Percentiles rank a stretch among this genome's conserved stretches.
phyloP scores from a whole-genome alignment of 2,888 invertebrate species.

The Microctonus brassicae region DNA sequence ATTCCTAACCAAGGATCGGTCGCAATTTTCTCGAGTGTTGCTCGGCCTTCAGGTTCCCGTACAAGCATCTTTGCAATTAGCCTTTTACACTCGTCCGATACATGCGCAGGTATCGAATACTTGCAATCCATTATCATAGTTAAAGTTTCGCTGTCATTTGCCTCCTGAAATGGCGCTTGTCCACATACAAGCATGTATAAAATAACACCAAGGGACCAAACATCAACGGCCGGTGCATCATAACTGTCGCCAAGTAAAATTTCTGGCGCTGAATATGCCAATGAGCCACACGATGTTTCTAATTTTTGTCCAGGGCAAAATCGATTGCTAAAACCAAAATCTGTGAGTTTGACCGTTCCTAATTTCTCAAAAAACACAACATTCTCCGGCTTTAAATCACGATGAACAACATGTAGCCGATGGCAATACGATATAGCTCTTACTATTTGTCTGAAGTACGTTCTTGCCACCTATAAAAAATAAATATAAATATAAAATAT shows the following conservation, averaged over 20 bases:
- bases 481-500: neutral
- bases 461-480: slow-evolving; percentile 79
- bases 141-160: slow-evolving; percentile 98
- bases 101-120: slow-evolving; percentile 90
- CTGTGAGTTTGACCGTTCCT: slow-evolving; percentile 97
- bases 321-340: slow-evolving; percentile 98
- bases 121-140: slow-evolving; percentile 99
- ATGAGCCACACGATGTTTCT: slow-evolving; percentile 97
- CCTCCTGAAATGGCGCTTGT: slow-evolving; percentile 97
- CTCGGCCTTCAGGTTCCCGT: slow-evolving; percentile 91
- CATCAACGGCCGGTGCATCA: slow-evolving; percentile 98
- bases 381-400: slow-evolving; percentile 99
- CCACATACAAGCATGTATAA: slow-evolving; percentile 99
- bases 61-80: slow-evolving; percentile 95
- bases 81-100: slow-evolving; percentile 88
- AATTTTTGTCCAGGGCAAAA: slow-evolving; percentile 96
- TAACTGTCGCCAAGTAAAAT: slow-evolving; percentile 98
- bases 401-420: slow-evolving; percentile 86
- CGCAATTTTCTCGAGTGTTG: slow-evolving; percentile 89
- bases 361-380: slow-evolving; percentile 98
- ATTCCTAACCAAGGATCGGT: slow-evolving; percentile 85
- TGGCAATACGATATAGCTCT: slow-evolving; percentile 98
- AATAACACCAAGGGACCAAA: slow-evolving; percentile 99
- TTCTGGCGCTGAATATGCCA: slow-evolving; percentile 99
- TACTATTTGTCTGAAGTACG: slow-evolving; percentile 97